phyloP scores from a whole-genome alignment of 2,113 vertebrate genomes.

The Fregetta grallaria region DNA sequence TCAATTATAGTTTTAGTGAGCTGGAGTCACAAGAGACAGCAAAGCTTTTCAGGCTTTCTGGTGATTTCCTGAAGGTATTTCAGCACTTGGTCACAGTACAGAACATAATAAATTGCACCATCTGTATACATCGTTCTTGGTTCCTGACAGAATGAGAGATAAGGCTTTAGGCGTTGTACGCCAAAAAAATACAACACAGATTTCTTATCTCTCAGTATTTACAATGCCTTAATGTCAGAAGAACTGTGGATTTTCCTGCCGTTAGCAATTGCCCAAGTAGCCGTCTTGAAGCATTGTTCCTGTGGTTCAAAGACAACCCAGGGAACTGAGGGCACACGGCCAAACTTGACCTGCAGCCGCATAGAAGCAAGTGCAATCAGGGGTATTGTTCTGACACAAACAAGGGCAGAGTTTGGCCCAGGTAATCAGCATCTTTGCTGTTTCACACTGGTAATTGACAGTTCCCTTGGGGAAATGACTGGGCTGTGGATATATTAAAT shows the following conservation, averaged over 20 bases:
- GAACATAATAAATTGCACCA: constrained; percentile 43
- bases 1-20: constrained; percentile 59
- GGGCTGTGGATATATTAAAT: background rate
- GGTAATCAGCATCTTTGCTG: constrained; percentile 14
- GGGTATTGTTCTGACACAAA: background rate
- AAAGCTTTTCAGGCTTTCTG: constrained; percentile 57
- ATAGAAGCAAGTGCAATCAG: background rate
- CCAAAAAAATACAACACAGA: constrained; percentile 44
- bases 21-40: constrained; percentile 42
- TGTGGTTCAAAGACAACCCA: background rate
- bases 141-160: constrained; percentile 61
- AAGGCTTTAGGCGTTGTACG: constrained; percentile 33
- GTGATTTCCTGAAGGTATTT: constrained; percentile 67
- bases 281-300: background rate
- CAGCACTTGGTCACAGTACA: constrained; percentile 53
- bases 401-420: constrained; percentile 6
- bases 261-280: constrained; percentile 33
- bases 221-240: constrained; percentile 55
- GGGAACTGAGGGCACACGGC: background rate
- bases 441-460: background rate
- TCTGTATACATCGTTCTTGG: constrained; percentile 49
- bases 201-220: constrained; percentile 56
- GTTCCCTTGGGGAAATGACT: background rate
- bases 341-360: background rate
- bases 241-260: constrained; percentile 37